Evolutionary conservation across 2,888 invertebrate genomes (phyloP), one percentile per base, ranked within the genome.

Genomic region (Villa cingulata): DNA sequence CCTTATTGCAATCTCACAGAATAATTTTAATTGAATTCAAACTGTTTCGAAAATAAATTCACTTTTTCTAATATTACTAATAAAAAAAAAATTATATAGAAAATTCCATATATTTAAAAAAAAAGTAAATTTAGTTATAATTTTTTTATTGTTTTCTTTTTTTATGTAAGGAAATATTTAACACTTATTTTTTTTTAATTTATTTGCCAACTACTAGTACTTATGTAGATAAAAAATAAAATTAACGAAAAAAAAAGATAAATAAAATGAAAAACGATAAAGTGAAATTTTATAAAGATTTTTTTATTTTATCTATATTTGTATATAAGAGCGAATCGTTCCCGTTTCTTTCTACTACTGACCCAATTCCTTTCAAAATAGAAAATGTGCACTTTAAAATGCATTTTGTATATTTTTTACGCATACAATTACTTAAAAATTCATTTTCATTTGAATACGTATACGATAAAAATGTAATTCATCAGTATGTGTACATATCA

Each of bases 331-430:
- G 42, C 41, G 48, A 53, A 53, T 50, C 50, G 49, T 46, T 49
- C 48, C 48, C 46, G 53, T 51, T 51, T 48, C 48, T 48, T 53
- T 53, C 50, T 48, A 53, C 54, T 53, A 54, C 54, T 54, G 54
- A 54, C 54, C 54, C 50, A 54, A 49, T 53, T 54, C 53, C 50
- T 51, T 18, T 27, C n/a, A 50, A 46, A 48, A 48, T 39, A 45
- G 52, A 48, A 52, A 52, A 52, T 50, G 46, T 51, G 51, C 49
- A 49, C 48, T 37, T 23, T 27, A 45, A 29, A 49, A 46, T 46
- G 49, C 49, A 43, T 40, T 44, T 37, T 39, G 14, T 41, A 47
- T 47, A 29, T 37, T 39, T 29, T 43, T 37, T 38, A 47, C 47
- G 43, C 18, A 47, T 47, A 42, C 43, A 43, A 16, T 38, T 41